Percentiles rank a stretch among this genome's conserved stretches.
phyloP scores from a whole-genome alignment of 2,113 vertebrate genomes.

The Colistium nudipinnis region DNA sequence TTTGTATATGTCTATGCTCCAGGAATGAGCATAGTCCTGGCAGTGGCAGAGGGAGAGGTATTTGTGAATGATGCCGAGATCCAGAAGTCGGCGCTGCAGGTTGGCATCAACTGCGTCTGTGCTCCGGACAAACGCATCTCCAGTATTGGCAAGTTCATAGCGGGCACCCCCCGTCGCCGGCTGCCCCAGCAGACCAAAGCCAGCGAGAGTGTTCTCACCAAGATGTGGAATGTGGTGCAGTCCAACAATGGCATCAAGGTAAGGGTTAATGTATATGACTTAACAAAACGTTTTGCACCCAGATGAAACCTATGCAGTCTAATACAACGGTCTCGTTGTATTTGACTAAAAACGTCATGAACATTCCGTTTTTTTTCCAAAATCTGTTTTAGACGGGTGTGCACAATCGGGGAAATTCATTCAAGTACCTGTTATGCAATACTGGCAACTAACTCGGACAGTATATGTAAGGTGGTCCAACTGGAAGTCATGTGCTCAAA shows the following conservation, averaged over 20 bases:
- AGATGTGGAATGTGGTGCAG: conserved; percentile 99
- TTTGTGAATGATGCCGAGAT: conserved; percentile 98
- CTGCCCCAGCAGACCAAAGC: conserved; percentile 89
- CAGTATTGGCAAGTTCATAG: conserved; percentile 96
- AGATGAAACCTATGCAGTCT: neutral
- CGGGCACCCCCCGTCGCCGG: conserved; percentile 92
- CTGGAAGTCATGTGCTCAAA: too few relatives aligned
- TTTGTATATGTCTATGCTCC: conserved; percentile 14
- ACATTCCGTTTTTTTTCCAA: neutral
- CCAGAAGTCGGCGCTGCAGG: conserved; percentile 98
- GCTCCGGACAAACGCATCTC: conserved; percentile 96
- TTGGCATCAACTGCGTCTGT: conserved; percentile 97
- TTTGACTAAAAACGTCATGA: too few relatives aligned
- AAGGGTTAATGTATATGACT: neutral
- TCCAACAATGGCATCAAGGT: conserved; percentile 99
- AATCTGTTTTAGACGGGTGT: too few relatives aligned
- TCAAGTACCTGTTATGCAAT: too few relatives aligned
- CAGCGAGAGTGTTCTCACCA: conserved; percentile 91
- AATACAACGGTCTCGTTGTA: too few relatives aligned
- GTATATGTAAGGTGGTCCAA: too few relatives aligned
- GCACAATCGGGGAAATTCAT: too few relatives aligned
- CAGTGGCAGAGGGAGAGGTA: conserved; percentile 97
- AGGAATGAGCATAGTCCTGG: conserved; percentile 98
- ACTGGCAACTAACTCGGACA: too few relatives aligned
- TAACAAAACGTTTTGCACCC: neutral